Conservation (phyloP, 2,797 vertebrate species). For the Champsocephalus gunnari region DNA sequence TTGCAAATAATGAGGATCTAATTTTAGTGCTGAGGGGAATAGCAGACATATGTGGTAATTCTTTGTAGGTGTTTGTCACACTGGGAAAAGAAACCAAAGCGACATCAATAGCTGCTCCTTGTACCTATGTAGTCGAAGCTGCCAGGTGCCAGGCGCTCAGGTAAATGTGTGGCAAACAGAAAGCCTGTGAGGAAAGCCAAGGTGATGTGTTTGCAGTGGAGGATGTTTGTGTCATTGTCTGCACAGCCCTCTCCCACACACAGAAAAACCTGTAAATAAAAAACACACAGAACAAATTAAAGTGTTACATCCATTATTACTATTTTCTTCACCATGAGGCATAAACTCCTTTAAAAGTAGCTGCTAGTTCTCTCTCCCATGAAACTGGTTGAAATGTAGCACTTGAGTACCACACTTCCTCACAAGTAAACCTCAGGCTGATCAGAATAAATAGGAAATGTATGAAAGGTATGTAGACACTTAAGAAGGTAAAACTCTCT, state of each 20-base stretch:
- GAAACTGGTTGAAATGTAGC: too few species aligned
- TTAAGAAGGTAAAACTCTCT: too few species aligned
- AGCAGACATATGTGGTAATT: not conserved
- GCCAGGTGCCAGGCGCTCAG: constrained; percentile 92
- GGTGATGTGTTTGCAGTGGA: constrained; percentile 87
- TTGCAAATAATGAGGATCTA: not conserved
- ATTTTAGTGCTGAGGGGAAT: not conserved
- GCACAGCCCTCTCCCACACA: constrained; percentile 81
- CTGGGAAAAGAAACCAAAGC: not conserved
- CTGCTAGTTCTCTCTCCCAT: not conserved
- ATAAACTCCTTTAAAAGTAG: not conserved
- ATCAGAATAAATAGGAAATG: too few species aligned
- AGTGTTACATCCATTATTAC: not conserved
- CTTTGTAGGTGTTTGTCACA: not conserved
- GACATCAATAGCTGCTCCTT: not conserved
- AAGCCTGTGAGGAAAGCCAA: constrained; percentile 91
- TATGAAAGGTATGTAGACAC: too few species aligned
- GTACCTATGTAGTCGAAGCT: constrained; percentile 92
- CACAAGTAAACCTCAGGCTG: too few species aligned
- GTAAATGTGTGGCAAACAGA: constrained; percentile 91
- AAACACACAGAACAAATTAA: constrained; percentile 2
- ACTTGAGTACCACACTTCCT: too few species aligned
- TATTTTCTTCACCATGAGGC: not conserved
- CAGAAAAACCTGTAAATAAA: constrained; percentile 85
- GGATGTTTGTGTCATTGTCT: constrained; percentile 76